These are phyloP conservation scores for Apocheima hispidaria DNA, from an alignment of 2,888 invertebrate genomes.

Conservation along the genomic window DNA sequence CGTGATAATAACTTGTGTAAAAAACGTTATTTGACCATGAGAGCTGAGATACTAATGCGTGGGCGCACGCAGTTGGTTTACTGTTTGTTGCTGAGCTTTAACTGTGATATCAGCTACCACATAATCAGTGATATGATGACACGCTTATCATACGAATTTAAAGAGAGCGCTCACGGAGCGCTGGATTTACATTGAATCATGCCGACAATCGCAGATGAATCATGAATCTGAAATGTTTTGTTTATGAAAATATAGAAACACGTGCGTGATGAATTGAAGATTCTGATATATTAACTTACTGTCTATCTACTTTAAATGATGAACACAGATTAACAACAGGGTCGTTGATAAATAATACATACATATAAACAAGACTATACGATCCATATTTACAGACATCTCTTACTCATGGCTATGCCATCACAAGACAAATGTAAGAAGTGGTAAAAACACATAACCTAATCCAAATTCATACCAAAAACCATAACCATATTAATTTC, in stretches of 20 bases:
- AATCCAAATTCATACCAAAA: no score
- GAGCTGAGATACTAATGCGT: constrained; percentile 4
- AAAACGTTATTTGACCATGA: constrained; percentile 11
- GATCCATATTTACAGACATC: constrained; percentile 23
- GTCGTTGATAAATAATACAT: background rate
- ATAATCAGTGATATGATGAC: constrained; percentile 36
- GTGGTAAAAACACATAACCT: constrained; percentile 12
- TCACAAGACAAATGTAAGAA: constrained; percentile 27
- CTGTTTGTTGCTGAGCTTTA: constrained; percentile 18
- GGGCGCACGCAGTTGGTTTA: constrained; percentile 9
- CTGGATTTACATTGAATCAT: constrained; percentile 26
- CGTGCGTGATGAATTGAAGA: no score
- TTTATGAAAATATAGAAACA: constrained; percentile 15
- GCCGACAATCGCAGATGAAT: constrained; percentile 23
- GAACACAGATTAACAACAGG: background rate
- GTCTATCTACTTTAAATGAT: background rate
- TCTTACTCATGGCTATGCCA: constrained; percentile 9
- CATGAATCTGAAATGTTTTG: constrained; percentile 18
- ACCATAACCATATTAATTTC: no score
- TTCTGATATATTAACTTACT: background rate
- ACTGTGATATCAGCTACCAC: constrained; percentile 22
- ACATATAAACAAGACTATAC: background rate
- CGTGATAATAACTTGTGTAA: constrained; percentile 12
- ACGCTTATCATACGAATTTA: constrained; percentile 34
- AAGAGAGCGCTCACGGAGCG: constrained; percentile 27